Percentiles rank a stretch among this genome's conserved stretches.
Conservation (phyloP, 2,113 vertebrate genomes). For the Rhinoderma darwinii region DNA sequence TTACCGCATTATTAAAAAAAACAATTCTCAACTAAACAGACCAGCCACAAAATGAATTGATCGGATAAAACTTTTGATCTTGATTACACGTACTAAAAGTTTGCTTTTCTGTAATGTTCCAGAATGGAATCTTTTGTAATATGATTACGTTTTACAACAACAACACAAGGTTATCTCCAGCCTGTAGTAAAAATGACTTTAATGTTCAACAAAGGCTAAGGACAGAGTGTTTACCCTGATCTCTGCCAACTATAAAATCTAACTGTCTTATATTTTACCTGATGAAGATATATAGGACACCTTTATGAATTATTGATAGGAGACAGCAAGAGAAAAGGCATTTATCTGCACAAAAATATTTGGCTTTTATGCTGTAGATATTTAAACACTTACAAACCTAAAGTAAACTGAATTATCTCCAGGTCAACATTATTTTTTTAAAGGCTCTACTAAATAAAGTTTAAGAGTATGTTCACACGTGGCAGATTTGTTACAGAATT, state of each 20-base stretch:
- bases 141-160: slow-evolving; percentile 42
- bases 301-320: slow-evolving; percentile 30
- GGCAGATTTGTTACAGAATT: no score
- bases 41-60: not conserved
- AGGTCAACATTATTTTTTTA: no score
- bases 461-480: no score
- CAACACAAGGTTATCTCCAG: slow-evolving; percentile 48
- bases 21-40: not conserved
- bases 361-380: no score
- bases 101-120: slow-evolving; percentile 1
- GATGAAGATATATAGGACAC: slow-evolving; percentile 11
- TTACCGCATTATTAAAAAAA: not conserved
- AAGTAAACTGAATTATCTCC: no score
- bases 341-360: not conserved
- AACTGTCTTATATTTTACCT: slow-evolving; percentile 42
- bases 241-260: slow-evolving; percentile 45
- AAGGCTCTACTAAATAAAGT: no score
- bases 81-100: not conserved
- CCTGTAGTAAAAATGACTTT: slow-evolving; percentile 11
- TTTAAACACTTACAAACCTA: no score
- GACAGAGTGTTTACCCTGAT: slow-evolving; percentile 25
- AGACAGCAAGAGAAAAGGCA: slow-evolving; percentile 1
- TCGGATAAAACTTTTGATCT: not conserved
- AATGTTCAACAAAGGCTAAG: slow-evolving; percentile 36
- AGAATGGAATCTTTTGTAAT: slow-evolving; percentile 33